Base-by-base conservation (phyloP, 2,888 invertebrate species). In the Uropetala carovei region DNA sequence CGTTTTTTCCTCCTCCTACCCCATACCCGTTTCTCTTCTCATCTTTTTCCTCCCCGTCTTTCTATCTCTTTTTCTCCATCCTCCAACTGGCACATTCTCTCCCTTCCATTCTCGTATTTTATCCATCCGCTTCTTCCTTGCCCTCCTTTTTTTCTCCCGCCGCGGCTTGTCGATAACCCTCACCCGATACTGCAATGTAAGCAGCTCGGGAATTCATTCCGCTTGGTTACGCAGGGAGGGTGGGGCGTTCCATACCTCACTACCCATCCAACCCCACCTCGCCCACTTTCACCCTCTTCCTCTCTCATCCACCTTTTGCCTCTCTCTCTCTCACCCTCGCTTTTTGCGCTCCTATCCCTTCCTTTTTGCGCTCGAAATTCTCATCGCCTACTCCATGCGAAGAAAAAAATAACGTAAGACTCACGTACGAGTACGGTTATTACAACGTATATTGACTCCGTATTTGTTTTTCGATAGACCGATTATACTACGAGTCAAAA, bases 121-220 rank as follows among this genome's bases (percentile, higher is more conserved):
- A 22, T 75, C 22, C 27, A 75, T 75, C 75, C 75, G 27, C 75
- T 75, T 75, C 75, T 75, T 22, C 22, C 22, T 68, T 75, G 13
- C 75, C 22, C 75, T 75, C 27, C 75, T 75, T 22, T 68, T 13
- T 68, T 43, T 43, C 83, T 83, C n/a, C 64, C 57, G 18, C 60
- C 16, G 8, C 86, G 43, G 43, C 89, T 68, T 43, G 64, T 89
- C 89, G 89, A 89, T 89, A 60, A 30, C 57, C 64, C 43, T 64
- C 64, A 43, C 30, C 89, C 89, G 89, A 89, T 89, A 89, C 89
- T 89, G 89, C 89, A 64, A 60, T 64, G 89, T 64, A 89, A 89
- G 89, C 89, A 89, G 89, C 89, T 18, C 30, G 9, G 60, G 43
- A 18, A 89, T 89, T 68, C 89, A 64, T 89, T 89, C 89, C 68